phyloP scores from a whole-genome alignment of 2,888 invertebrate genomes.

The Stenodema calcarata region DNA sequence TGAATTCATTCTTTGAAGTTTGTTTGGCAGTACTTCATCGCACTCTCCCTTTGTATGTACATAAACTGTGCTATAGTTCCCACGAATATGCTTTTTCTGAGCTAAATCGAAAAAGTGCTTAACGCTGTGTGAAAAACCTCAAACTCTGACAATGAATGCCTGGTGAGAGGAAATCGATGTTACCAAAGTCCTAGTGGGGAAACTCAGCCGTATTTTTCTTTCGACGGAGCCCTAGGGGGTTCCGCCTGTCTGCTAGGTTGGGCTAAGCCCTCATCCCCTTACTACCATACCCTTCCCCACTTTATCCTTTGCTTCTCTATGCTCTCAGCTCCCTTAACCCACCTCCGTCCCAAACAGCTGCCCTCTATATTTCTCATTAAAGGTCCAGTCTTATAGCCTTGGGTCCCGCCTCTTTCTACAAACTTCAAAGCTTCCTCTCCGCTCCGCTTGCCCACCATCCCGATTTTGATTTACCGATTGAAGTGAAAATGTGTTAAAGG shows the following conservation, averaged over 20 bases:
- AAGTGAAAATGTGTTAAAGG: not conserved
- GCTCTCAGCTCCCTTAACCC: not conserved
- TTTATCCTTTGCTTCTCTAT: not conserved
- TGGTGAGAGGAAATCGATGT: not conserved
- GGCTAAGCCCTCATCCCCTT: not conserved
- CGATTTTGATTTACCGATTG: constrained; percentile 2
- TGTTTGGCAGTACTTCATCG: no score
- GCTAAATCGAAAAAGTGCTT: not conserved
- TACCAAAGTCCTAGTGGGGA: not conserved
- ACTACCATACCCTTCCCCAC: not conserved
- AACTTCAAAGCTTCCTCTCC: not conserved
- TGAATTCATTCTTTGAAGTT: no score
- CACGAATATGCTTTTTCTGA: not conserved
- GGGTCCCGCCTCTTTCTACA: not conserved
- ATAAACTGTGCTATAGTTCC: no score
- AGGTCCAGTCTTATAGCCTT: not conserved
- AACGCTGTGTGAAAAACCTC: not conserved
- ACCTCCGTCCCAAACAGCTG: not conserved
- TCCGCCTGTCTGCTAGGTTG: not conserved
- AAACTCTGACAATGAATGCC: not conserved
- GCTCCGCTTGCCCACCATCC: not conserved
- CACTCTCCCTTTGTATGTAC: no score
- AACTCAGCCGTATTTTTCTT: not conserved
- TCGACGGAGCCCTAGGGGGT: not conserved
- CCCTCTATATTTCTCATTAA: constrained; percentile 2